Evolutionary conservation across 2,113 vertebrate species (phyloP), one percentile per base, ranked within the genome.

Genomic region (Urocolius indicus): DNA sequence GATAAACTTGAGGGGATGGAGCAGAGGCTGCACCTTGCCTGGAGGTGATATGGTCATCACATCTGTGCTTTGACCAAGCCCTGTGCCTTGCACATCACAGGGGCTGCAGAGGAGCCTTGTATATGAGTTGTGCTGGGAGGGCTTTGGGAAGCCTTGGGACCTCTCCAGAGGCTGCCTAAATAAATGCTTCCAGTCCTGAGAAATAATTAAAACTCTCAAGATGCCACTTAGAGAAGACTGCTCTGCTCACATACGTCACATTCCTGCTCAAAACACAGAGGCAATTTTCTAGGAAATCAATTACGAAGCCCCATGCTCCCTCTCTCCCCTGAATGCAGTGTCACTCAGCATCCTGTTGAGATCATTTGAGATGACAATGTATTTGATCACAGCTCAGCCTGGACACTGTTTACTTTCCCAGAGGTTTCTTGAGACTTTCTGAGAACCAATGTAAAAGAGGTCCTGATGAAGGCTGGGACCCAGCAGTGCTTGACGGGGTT

Each of bases 211-310:
- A 92, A 84, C 72, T 68, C 85, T 90, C 17, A 59, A 91, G 68
- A 79, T 72, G 74, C 57, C 77, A 48, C 73, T 92, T 89, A 72
- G 72, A 83, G 74, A 71, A 88, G 86, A 93, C 91, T 43, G 57
- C 91, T 69, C 65, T 46, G 94, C 94, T 82, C n/a, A 55, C 4
- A 48, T 88, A 89, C 84, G 84, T 83, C 67, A 20, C 3, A 2
- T 69, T 96, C 78, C 71, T 16, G 73, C 93, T 93, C 89, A 94
- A 68, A 90, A 80, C 75, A 65, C 65, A 66, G 63, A 74, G 68
- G 90, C 75, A 65, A 49, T 87, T 94, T 97, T 96, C 96, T 92
- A 84, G 61, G 96, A 97, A 97, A 95, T 81, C 94, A 79, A 87
- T 95, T 95, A 96, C 2, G 3, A 51, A 85, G 85, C 69, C 68